A percentile compares a stretch with the other conserved stretches of the same genome.
These are phyloP conservation scores for Heptranchias perlo DNA, from an alignment of 2,113 vertebrate species.

Conservation along the genomic window DNA sequence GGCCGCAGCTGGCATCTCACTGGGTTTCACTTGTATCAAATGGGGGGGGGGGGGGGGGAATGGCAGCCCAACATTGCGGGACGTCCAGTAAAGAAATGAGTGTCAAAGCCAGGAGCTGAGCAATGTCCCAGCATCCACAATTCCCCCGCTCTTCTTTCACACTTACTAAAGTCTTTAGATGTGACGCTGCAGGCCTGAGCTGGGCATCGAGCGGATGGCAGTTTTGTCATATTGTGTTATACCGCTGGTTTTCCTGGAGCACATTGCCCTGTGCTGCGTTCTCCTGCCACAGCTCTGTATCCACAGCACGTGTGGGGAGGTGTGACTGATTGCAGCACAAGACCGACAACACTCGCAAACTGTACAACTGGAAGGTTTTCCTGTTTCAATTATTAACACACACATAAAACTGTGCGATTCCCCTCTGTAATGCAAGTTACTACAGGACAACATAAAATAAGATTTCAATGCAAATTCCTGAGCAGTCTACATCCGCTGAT, in stretches of 20 bases:
- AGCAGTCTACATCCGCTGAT: background rate
- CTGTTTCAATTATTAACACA: background rate
- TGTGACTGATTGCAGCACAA: background rate
- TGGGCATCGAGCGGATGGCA: background rate
- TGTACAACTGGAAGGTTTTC: background rate
- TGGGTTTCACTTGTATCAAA: background rate
- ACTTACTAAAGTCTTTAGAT: background rate
- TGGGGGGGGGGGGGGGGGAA: background rate
- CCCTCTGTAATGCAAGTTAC: background rate
- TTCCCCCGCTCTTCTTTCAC: background rate
- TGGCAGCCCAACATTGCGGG: background rate
- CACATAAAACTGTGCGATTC: background rate
- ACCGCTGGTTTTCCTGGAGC: too few relatives aligned
- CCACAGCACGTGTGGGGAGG: background rate
- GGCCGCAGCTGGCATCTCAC: conserved; percentile 45
- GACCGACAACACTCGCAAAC: background rate
- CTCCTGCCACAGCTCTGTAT: background rate
- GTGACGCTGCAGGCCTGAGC: background rate
- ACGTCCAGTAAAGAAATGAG: too few relatives aligned
- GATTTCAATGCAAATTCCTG: background rate
- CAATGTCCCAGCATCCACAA: background rate
- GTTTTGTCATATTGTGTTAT: background rate
- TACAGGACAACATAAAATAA: background rate
- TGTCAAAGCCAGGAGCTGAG: too few relatives aligned
- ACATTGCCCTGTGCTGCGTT: background rate